Conservation (phyloP, 2,888 invertebrate species). For the Drosophila recens region DNA sequence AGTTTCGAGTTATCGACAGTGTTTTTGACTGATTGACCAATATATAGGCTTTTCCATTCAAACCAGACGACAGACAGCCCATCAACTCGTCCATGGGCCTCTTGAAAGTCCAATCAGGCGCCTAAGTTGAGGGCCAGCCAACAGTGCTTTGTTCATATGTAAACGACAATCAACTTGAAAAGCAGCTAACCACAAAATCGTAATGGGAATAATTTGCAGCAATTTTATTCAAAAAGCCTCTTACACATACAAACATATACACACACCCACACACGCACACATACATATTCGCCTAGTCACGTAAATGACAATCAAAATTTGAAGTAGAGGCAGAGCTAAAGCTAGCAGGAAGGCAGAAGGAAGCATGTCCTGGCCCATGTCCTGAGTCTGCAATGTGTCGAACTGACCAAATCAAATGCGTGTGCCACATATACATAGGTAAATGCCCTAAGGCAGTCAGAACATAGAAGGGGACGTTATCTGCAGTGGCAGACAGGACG, state of each 20-base stretch:
- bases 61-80: conserved; percentile 11
- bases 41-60: conserved; percentile 3
- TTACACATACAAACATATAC: conserved; percentile 28
- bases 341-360: conserved; percentile 40
- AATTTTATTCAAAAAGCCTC: conserved; percentile 71
- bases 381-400: conserved; percentile 50
- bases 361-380: conserved; percentile 21
- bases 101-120: conserved; percentile 56
- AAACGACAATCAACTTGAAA: conserved; percentile 78
- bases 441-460: conserved; percentile 74
- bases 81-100: conserved; percentile 29
- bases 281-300: conserved; percentile 55
- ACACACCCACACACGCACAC: conserved; percentile 1
- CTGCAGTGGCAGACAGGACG: conserved; percentile 44
- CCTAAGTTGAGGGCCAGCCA: conserved; percentile 28
- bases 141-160: conserved; percentile 63
- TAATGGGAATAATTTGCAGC: conserved; percentile 82
- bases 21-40: conserved; percentile 43
- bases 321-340: conserved; percentile 50
- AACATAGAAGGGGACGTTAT: conserved; percentile 64
- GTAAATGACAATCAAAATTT: conserved; percentile 80
- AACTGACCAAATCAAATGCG: conserved; percentile 76
- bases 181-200: conserved; percentile 68
- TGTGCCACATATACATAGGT: conserved; percentile 25
- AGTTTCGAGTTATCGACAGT: background rate